phyloP scores from a whole-genome alignment of 2,888 invertebrate genomes.

The Acrobasis suavella region DNA sequence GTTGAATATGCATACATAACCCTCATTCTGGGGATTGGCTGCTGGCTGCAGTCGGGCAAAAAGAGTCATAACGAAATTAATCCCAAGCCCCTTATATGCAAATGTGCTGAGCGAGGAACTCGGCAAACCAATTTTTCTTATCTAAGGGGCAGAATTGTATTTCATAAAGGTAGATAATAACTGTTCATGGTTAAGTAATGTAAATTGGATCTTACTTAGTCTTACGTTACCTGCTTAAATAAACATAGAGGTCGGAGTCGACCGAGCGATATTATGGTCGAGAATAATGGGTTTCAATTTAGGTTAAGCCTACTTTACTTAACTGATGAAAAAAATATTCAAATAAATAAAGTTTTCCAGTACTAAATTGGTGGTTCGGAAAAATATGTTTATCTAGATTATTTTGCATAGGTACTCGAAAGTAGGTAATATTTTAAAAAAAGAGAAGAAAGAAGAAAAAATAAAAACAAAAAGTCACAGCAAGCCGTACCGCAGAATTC shows the following conservation, averaged over 20 bases:
- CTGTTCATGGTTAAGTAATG: conserved; percentile 38
- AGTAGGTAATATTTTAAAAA: no score
- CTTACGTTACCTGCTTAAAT: conserved; percentile 40
- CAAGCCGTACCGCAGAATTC: no score
- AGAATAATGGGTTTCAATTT: conserved; percentile 2
- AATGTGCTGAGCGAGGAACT: conserved; percentile 1
- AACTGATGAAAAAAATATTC: background rate
- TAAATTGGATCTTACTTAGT: conserved; percentile 49
- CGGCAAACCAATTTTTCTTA: conserved; percentile 29
- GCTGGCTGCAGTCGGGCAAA: background rate
- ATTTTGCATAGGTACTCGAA: no score
- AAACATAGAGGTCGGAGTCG: conserved; percentile 35
- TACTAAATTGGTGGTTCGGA: background rate
- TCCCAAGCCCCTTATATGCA: background rate
- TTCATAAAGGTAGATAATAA: conserved; percentile 31
- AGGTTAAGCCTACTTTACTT: background rate
- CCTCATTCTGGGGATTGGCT: background rate
- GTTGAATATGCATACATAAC: no score
- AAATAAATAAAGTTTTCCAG: background rate
- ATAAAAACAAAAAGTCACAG: no score
- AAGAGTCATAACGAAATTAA: conserved; percentile 4
- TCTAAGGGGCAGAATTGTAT: conserved; percentile 29
- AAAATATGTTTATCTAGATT: background rate
- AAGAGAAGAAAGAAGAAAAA: no score
- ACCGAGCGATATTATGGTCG: conserved; percentile 13